phyloP scores from a whole-genome alignment of 2,113 vertebrate species.

The Herpailurus yagouaroundi region DNA sequence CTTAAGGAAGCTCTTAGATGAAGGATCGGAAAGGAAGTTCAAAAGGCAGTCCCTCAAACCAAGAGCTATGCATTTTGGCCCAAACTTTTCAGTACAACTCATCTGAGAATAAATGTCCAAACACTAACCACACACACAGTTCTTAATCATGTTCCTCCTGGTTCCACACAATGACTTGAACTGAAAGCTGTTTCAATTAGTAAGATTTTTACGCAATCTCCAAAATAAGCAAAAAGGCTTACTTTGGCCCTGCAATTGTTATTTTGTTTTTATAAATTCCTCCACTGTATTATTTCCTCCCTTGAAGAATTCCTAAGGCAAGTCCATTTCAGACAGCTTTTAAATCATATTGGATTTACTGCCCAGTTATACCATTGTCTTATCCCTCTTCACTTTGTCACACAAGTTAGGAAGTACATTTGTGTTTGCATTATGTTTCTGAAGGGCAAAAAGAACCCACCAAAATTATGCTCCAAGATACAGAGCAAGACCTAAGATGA shows the following conservation, averaged over 20 bases:
- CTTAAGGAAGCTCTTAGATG: constrained; percentile 14
- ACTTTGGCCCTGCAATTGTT: constrained; percentile 15
- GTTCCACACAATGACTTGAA: constrained; percentile 24
- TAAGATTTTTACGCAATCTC: constrained; percentile 49
- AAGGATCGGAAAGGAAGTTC: constrained; percentile 49
- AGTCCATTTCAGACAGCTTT: constrained; percentile 35
- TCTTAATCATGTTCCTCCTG: not conserved
- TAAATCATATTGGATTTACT: constrained; percentile 35
- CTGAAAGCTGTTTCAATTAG: constrained; percentile 30
- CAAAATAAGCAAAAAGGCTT: constrained; percentile 48
- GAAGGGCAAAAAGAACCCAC: constrained; percentile 50
- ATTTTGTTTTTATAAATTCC: constrained; percentile 31
- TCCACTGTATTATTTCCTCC: constrained; percentile 43
- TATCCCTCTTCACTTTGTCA: constrained; percentile 46
- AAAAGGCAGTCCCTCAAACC: constrained; percentile 19
- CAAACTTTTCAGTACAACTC: constrained; percentile 25
- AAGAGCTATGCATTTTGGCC: not conserved
- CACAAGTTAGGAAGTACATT: constrained; percentile 13
- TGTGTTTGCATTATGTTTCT: constrained; percentile 23
- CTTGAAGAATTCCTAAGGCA: constrained; percentile 38
- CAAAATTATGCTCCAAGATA: constrained; percentile 34
- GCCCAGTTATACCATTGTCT: constrained; percentile 46
- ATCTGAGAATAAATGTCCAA: not conserved
- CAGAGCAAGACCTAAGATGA: constrained; percentile 43
- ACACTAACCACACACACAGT: not conserved